Evolutionary conservation across 1,140 invertebrate species (phyloP), one percentile per base, ranked within the genome.

Genomic region (Stegodyphus dumicola): DNA sequence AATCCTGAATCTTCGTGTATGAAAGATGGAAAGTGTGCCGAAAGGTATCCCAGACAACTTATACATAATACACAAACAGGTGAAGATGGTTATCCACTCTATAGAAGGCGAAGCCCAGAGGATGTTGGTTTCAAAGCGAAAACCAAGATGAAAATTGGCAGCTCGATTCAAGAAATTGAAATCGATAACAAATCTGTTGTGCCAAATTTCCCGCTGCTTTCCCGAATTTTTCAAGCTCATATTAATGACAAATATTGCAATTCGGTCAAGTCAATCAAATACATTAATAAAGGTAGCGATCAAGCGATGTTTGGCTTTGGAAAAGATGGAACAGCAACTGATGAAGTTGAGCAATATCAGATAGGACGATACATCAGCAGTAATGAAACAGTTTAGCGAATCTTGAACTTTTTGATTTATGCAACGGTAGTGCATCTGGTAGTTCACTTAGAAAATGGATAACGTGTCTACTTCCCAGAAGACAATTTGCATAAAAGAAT

Each of bases 371-470:
- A 88, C 67, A 76, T 89, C 10, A 71, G 87, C n/a, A 49, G 81
- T 18, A 73, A 49, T 69, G 89, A 89, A 85, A 87, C 88, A 7
- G 17, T 87, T 17, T 88, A 78, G 77, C 66, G 88, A 53, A 69
- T 88, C 17, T 60, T 89, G 6, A 77, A 77, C 64, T 89, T 89
- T 88, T 51, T 73, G 69, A 87, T 89, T 88, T 67, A 90, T 87
- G 89, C 90, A 56, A 75, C 90, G 53, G 89, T 92, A 87, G 67
- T 89, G 33, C 90, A 91, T 86, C 88, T 92, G 52, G 88, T 88
- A 6, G 90, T 92, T 10, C 91, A 92, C 90, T 86, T 93, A 17
- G 89, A 90, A 88, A 90, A 90, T 88, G 74, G 74, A 6, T 56
- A 76, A 89, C 5, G 77, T 11, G 48, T 79, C 6, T 79, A 54